A percentile compares a stretch with the other conserved stretches of the same genome.
Conservation (phyloP, 2,797 vertebrate genomes). For the Nasua narica region DNA sequence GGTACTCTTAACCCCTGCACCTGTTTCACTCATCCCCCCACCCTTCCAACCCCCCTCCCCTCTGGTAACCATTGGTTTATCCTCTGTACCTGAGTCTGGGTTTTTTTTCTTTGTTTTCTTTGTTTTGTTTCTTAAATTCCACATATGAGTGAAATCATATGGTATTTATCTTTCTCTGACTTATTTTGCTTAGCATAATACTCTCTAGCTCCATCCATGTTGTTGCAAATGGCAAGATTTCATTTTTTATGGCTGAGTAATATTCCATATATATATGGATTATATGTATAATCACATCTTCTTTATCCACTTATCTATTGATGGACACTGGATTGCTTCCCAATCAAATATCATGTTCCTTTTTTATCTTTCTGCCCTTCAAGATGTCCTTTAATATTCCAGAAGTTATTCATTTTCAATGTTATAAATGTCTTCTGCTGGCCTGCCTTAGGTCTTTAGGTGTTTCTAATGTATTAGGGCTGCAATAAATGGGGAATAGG, state of each 20-base stretch:
- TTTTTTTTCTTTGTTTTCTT: neutral
- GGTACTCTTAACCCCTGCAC: neutral
- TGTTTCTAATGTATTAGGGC: neutral
- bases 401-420: neutral
- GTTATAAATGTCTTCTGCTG: neutral
- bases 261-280: too few relatives aligned
- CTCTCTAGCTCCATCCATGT: neutral
- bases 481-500: neutral
- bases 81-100: neutral
- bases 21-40: neutral
- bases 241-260: neutral
- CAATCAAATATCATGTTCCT: neutral
- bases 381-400: neutral
- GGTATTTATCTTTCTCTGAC: neutral
- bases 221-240: neutral
- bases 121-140: neutral
- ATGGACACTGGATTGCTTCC: neutral
- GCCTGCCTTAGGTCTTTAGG: neutral
- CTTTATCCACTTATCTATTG: neutral
- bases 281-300: too few relatives aligned
- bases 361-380: neutral
- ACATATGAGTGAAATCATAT: neutral
- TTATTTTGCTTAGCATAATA: neutral
- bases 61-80: neutral
- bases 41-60: neutral